Evolutionary conservation across 1,140 invertebrate species (phyloP), one percentile per base, ranked within the genome.

Genomic region (Zaprionus davidi): DNA sequence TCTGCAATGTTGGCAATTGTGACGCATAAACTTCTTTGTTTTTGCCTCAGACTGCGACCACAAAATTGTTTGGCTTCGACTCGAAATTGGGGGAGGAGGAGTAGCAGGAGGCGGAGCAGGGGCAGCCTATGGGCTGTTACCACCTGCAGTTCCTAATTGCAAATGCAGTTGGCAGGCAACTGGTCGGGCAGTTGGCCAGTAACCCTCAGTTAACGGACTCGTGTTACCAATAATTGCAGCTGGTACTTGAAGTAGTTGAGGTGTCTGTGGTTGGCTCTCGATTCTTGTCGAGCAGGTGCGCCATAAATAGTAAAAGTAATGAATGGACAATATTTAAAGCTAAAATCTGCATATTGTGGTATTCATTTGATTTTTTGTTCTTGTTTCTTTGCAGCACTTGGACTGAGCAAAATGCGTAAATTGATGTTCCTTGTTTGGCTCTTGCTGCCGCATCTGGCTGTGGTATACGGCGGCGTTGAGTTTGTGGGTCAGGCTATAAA

Each of bases 1-100:
- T 46, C 5, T 59, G 56, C 56, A 34, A 26, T 76, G 41, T 70
- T 75, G 41, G 12, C 55, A 31, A 55, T 56, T 31, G 55, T 86
- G 82, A 82, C 71, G 71, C 82, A 79, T 64, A 34, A 57, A 57
- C 69, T 57, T 65, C 34, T 65, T 78, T 71, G 53, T 51, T 55
- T 49, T 67, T 31, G 59, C 60, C 46, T 46, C 55, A 41, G 36
- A 66, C 31, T 34, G 31, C 71, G 55, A 87, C 79, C 76, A 63
- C 79, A 82, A 71, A 79, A 78, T 87, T 86, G 83, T 87, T 51
- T 71, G 84, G 83, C 83, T 86, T 87, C 80, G 38, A 79, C 62
- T 76, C 5, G 41, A n/a, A 46, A 36, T 12, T 28, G 71, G 24
- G 41, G 17, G n/a, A n/a, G 41, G 17, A 53, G 38, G 20, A 22